phyloP scores from a whole-genome alignment of 2,797 vertebrate genomes.

The Melanotaenia pygmaea region DNA sequence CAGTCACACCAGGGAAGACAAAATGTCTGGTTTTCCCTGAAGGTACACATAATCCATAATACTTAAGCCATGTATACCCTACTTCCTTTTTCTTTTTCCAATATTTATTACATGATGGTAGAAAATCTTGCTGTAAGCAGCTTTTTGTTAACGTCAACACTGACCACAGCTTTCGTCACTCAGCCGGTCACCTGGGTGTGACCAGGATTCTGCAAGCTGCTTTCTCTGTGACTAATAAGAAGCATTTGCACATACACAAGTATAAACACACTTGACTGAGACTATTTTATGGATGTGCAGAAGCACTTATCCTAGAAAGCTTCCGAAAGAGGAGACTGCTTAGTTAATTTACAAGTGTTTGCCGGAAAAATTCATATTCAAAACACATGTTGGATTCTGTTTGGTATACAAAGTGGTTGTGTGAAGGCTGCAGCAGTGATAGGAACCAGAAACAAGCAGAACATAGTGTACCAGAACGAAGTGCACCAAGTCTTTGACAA shows the following conservation, averaged over 20 bases:
- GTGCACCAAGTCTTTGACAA: neutral
- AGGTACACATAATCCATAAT: neutral
- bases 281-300: neutral
- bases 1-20: neutral
- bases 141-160: slow-evolving; percentile 46
- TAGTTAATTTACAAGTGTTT: neutral
- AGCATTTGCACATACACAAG: slow-evolving; percentile 41
- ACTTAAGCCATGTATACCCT: neutral
- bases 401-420: neutral
- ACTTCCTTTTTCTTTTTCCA: neutral
- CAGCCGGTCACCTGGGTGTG: slow-evolving; percentile 45
- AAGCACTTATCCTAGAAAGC: neutral
- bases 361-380: neutral
- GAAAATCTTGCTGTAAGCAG: neutral
- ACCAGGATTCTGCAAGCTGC: slow-evolving; percentile 25
- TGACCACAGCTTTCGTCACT: slow-evolving; percentile 59
- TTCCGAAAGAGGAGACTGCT: neutral
- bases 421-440: neutral
- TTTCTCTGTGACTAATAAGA: slow-evolving; percentile 51
- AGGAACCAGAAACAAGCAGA: neutral
- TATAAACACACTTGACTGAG: neutral
- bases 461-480: neutral
- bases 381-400: neutral
- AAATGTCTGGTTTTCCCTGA: neutral
- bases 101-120: no score